Evolutionary conservation across 2,797 vertebrate species (phyloP).

Genomic region (Spinus olivaceus): DNA sequence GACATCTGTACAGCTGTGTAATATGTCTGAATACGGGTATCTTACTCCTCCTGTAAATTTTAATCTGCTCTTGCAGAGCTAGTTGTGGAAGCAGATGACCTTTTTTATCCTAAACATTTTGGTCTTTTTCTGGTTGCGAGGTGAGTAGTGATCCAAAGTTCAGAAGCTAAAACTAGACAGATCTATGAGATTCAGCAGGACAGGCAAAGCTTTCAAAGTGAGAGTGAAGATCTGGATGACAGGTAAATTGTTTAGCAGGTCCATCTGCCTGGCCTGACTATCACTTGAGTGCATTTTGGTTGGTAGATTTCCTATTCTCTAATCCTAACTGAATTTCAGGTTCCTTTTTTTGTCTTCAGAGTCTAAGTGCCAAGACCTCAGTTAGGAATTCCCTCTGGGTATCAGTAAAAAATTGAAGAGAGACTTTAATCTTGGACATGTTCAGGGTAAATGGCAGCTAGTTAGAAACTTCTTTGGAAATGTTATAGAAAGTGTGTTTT

Average conservation of each 20-base stretch:
- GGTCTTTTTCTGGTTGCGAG: background rate
- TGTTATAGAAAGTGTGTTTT: background rate
- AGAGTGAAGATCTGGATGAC: background rate
- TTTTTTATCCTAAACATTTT: background rate
- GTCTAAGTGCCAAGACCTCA: background rate
- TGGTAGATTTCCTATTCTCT: background rate
- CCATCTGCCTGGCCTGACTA: background rate
- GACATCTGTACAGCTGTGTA: background rate
- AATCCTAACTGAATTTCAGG: background rate
- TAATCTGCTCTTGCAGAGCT: background rate
- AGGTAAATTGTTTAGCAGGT: background rate
- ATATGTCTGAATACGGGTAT: background rate
- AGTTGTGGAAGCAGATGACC: background rate
- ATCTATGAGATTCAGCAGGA: background rate
- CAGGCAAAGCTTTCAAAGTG: background rate
- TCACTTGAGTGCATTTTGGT: background rate
- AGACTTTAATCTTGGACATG: background rate
- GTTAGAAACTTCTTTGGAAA: background rate
- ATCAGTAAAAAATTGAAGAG: background rate
- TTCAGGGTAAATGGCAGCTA: background rate
- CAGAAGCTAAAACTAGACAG: background rate
- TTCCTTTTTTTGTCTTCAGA: background rate
- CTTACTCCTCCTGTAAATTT: background rate
- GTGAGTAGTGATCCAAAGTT: background rate
- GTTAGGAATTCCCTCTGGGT: background rate